phyloP scores from a whole-genome alignment of 2,113 vertebrate species.

The Chelonoidis abingdonii region DNA sequence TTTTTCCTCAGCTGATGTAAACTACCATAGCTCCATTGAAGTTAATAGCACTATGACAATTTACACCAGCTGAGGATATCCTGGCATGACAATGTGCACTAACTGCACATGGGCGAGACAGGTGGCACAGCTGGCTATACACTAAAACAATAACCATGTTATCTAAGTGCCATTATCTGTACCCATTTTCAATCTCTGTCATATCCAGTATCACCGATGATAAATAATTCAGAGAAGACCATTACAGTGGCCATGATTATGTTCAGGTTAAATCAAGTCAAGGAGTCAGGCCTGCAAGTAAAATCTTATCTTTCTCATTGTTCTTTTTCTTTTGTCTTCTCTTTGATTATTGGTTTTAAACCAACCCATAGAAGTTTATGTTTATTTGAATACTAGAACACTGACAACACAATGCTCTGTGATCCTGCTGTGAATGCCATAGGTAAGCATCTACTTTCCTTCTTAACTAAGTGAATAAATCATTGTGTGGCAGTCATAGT shows the following conservation, averaged over 20 bases:
- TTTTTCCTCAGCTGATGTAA: not conserved
- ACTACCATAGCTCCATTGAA: not conserved
- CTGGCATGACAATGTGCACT: not conserved
- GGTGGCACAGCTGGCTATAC: not conserved
- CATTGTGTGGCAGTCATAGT: not conserved
- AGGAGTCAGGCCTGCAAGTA: not conserved
- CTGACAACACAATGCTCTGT: not conserved
- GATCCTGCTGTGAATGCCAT: not conserved
- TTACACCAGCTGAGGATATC: not conserved
- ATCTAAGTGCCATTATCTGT: not conserved
- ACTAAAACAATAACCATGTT: not conserved
- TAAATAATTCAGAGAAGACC: not conserved
- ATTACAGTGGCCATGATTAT: not conserved
- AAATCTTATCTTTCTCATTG: not conserved
- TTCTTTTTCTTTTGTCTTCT: not conserved
- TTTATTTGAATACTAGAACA: not conserved
- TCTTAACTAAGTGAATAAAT: not conserved
- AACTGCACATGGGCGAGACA: not conserved
- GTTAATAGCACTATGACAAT: not conserved
- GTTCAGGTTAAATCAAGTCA: not conserved
- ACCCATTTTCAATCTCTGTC: accelerated
- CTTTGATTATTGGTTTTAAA: not conserved
- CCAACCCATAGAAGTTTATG: not conserved
- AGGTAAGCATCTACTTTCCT: not conserved
- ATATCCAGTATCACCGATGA: not conserved